phyloP scores from a whole-genome alignment of 2,113 vertebrate genomes.

The Aramus guarauna region DNA sequence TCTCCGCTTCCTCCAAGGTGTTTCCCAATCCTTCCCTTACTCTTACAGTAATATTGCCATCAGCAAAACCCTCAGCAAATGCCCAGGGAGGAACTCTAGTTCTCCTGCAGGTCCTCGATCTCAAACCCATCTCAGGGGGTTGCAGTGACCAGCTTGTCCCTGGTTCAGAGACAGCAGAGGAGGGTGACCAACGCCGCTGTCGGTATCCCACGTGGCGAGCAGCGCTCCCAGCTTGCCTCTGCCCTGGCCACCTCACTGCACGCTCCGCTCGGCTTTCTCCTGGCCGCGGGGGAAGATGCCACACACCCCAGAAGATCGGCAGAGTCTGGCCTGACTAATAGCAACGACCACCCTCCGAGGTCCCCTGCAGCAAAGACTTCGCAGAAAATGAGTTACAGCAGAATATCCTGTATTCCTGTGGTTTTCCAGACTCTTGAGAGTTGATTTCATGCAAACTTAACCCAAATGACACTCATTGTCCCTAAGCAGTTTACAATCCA shows the following conservation, averaged over 20 bases:
- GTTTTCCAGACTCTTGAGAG: background rate
- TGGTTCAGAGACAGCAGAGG: background rate
- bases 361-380: background rate
- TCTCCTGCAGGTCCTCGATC: background rate
- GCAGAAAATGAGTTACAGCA: background rate
- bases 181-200: background rate
- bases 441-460: background rate
- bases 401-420: background rate
- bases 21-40: background rate
- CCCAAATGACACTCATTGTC: background rate
- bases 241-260: background rate
- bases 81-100: background rate
- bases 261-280: background rate
- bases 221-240: background rate
- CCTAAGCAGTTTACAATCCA: background rate
- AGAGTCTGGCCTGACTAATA: background rate
- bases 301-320: background rate
- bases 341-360: background rate
- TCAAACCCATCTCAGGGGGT: background rate
- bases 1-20: background rate
- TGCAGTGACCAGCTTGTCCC: background rate
- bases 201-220: fast-evolving
- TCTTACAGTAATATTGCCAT: too few species aligned
- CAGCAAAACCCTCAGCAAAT: background rate
- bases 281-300: background rate